Evolutionary conservation across 2,888 invertebrate species (phyloP).

Genomic region (Napeogenes sylphis): DNA sequence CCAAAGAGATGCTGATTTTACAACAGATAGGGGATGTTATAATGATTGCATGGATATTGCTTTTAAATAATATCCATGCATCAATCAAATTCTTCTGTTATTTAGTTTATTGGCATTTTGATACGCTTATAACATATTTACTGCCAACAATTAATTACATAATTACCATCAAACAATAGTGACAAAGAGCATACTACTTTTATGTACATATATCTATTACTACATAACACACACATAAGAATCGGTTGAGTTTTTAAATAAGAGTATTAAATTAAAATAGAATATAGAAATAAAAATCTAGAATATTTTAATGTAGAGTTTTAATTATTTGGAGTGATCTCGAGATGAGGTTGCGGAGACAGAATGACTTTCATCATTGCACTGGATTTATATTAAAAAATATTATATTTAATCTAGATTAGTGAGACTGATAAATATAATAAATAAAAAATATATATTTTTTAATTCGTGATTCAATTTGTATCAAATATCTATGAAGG

Average conservation of each 20-base stretch:
- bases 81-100: neutral
- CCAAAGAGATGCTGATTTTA: no score
- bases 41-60: neutral
- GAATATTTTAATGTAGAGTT: slow-evolving; percentile 15
- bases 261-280: neutral
- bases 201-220: neutral
- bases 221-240: neutral
- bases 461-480: neutral
- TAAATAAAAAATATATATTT: neutral
- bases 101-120: slow-evolving; percentile 7
- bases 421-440: no score
- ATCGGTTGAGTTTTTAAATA: neutral
- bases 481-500: neutral
- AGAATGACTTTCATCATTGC: slow-evolving; percentile 25
- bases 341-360: slow-evolving; percentile 22
- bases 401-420: neutral
- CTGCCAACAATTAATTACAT: no score
- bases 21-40: neutral
- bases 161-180: no score
- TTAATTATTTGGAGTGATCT: slow-evolving; percentile 30
- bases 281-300: neutral
- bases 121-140: neutral
- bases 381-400: slow-evolving; percentile 10
- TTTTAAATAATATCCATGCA: neutral
- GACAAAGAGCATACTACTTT: no score